phyloP scores from a whole-genome alignment of 2,113 vertebrate genomes.

The Siniperca knerii region DNA sequence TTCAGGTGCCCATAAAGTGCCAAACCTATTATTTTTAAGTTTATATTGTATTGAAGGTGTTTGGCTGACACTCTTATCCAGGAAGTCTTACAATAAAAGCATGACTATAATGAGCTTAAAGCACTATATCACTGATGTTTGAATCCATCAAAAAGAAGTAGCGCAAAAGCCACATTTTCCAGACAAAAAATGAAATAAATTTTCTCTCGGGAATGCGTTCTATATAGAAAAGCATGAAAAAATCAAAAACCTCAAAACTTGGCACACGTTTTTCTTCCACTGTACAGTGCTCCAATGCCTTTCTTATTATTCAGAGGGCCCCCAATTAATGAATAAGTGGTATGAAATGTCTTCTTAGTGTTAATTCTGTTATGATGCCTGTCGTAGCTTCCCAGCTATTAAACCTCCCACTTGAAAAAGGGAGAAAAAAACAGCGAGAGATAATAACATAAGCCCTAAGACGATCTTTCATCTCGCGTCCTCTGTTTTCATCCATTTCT shows the following conservation, averaged over 20 bases:
- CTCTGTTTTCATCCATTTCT: slow-evolving; percentile 61
- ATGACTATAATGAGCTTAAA: background rate
- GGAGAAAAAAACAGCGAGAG: slow-evolving; percentile 54
- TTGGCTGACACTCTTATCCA: background rate
- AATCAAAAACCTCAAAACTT: background rate
- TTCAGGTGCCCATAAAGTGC: background rate
- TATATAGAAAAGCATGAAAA: background rate
- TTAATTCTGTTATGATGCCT: slow-evolving; percentile 70
- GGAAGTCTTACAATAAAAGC: background rate
- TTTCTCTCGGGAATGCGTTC: background rate
- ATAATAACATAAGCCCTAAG: slow-evolving; percentile 77
- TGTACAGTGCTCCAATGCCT: background rate
- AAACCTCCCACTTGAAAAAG: slow-evolving; percentile 57
- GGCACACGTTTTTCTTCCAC: background rate
- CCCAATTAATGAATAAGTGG: slow-evolving; percentile 42
- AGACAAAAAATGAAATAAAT: background rate
- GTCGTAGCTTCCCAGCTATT: slow-evolving; percentile 60
- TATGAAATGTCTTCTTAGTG: slow-evolving; percentile 52
- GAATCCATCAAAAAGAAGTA: background rate
- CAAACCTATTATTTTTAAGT: background rate
- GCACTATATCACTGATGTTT: background rate
- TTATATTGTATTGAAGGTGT: background rate
- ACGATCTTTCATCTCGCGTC: slow-evolving; percentile 73
- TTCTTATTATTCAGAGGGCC: slow-evolving; percentile 21
- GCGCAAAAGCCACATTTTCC: background rate